These are phyloP conservation scores for Drosophila biarmipes DNA, from an alignment of 1,140 invertebrate genomes.

Conservation along the genomic window DNA sequence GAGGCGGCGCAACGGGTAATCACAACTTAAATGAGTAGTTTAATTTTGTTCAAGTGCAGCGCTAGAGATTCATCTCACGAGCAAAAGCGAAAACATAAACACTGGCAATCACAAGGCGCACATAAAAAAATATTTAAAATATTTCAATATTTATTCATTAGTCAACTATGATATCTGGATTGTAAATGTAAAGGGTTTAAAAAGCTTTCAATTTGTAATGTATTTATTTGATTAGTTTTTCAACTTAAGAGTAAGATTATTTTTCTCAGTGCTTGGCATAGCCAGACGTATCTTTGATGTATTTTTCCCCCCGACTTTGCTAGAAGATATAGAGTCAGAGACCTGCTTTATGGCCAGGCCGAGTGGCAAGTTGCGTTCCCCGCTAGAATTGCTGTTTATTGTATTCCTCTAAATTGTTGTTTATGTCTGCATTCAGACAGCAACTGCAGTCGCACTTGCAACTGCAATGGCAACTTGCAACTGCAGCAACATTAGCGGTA, in stretches of 20 bases:
- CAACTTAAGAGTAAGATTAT: neutral
- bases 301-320: conserved; percentile 15
- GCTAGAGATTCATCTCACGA: conserved; percentile 8
- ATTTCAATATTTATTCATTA: neutral
- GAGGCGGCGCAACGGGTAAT: conserved; percentile 71
- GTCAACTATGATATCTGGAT: no score
- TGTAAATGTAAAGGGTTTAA: no score
- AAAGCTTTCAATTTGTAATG: no score
- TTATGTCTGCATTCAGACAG: conserved; percentile 50
- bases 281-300: conserved; percentile 9
- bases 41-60: conserved; percentile 74
- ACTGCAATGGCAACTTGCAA: conserved; percentile 10
- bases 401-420: conserved; percentile 55
- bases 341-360: conserved; percentile 48
- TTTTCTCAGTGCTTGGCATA: conserved; percentile 5
- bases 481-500: conserved; percentile 29
- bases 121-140: neutral
- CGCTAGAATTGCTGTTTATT: conserved; percentile 37
- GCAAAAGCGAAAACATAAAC: neutral
- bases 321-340: conserved; percentile 21
- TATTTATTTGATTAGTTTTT: no score
- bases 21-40: conserved; percentile 78
- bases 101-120: conserved; percentile 6
- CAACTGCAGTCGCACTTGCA: conserved; percentile 41
- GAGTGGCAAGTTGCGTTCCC: conserved; percentile 26